Conservation (phyloP, 2,113 vertebrate genomes). For the Pseudopodoces humilis region DNA sequence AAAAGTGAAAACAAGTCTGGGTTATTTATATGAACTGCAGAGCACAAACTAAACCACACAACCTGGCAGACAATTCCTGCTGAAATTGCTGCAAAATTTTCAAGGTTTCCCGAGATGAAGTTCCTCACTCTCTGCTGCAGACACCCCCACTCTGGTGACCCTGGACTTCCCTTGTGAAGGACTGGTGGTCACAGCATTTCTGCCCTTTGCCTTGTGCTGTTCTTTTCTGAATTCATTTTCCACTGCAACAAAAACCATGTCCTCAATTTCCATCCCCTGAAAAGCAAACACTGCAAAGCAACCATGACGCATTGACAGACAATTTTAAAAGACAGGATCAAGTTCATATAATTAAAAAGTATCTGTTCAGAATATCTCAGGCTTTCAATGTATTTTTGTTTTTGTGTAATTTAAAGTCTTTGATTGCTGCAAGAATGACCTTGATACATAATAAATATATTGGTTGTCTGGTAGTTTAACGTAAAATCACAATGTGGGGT, state of each 20-base stretch:
- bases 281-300: constrained; percentile 25
- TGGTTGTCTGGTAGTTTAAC: neutral
- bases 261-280: neutral
- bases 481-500: neutral
- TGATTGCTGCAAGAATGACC: neutral
- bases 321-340: neutral
- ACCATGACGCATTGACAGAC: neutral
- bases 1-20: neutral
- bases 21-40: neutral
- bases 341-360: neutral
- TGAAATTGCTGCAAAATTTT: neutral
- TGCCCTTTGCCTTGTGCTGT: neutral
- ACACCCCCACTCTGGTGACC: neutral
- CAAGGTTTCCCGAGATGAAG: neutral
- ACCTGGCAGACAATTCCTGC: neutral
- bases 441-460: neutral
- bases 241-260: neutral
- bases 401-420: neutral
- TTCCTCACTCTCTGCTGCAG: neutral
- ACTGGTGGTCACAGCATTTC: neutral
- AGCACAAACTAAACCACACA: neutral
- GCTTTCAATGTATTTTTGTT: neutral
- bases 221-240: neutral
- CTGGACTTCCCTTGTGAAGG: neutral
- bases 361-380: neutral